Evolutionary conservation across 2,888 invertebrate genomes (phyloP).

Genomic region (Drosophila kokeensis): DNA sequence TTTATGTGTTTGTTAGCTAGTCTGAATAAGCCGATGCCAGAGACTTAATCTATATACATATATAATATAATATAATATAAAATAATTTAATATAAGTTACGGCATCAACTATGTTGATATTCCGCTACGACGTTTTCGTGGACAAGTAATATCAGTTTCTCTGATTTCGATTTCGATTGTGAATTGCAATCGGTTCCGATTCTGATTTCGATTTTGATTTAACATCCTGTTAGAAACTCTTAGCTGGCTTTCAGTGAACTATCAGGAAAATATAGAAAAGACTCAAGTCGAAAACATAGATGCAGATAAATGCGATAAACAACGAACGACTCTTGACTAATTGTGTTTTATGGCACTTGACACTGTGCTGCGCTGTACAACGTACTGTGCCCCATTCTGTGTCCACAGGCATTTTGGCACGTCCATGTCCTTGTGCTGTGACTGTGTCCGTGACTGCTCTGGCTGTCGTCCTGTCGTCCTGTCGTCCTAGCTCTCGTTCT

Average conservation of each 20-base stretch:
- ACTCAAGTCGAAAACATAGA: not conserved
- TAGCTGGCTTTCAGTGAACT: no score
- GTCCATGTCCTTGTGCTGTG: conserved; percentile 18
- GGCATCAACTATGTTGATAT: not conserved
- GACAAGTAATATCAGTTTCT: no score
- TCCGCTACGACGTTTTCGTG: no score
- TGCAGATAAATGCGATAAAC: conserved; percentile 19
- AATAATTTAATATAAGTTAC: no score
- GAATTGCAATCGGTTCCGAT: no score
- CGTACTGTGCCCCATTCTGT: not conserved
- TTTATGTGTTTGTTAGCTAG: not conserved
- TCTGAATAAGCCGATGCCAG: not conserved
- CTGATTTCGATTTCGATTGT: no score
- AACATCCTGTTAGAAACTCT: not conserved
- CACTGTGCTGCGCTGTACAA: conserved; percentile 30
- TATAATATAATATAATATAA: no score
- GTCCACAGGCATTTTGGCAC: conserved; percentile 25
- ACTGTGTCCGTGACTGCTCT: not conserved
- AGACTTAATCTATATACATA: no score
- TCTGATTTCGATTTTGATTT: not conserved
- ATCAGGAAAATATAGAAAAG: not conserved
- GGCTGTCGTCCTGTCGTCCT: not conserved
- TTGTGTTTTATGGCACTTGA: conserved; percentile 66
- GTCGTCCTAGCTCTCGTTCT: not conserved
- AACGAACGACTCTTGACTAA: conserved; percentile 59